Percentiles rank a stretch among this genome's conserved stretches.
Evolutionary conservation across 2,888 invertebrate genomes (phyloP).

Genomic region (Notodonta dromedarius): DNA sequence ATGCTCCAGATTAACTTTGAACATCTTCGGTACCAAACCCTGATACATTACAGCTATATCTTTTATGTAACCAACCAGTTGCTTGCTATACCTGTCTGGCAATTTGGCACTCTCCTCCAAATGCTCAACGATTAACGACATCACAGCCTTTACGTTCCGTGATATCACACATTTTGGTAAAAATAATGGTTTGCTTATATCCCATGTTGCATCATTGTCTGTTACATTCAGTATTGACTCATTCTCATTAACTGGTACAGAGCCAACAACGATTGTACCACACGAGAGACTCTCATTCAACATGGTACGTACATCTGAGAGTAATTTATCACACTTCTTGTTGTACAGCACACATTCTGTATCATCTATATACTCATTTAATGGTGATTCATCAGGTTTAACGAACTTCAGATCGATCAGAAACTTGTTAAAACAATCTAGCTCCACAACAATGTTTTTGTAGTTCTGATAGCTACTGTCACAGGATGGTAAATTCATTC

Average conservation of each 20-base stretch:
- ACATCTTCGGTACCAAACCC: conserved; percentile 71
- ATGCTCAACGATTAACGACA: conserved; percentile 68
- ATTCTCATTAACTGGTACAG: conserved; percentile 40
- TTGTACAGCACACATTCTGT: conserved; percentile 75
- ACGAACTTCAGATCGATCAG: conserved; percentile 77
- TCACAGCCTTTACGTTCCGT: conserved; percentile 67
- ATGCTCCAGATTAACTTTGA: conserved; percentile 69
- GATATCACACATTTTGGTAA: conserved; percentile 75
- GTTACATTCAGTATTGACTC: conserved; percentile 58
- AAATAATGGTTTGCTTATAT: conserved; percentile 67
- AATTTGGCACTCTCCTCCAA: conserved; percentile 70
- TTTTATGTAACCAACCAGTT: conserved; percentile 67
- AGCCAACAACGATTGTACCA: conserved; percentile 64
- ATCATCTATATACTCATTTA: conserved; percentile 72
- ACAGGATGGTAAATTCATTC: conserved; percentile 71
- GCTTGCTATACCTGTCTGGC: conserved; percentile 65
- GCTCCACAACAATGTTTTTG: conserved; percentile 68
- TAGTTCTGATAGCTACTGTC: conserved; percentile 70
- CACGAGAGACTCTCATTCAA: conserved; percentile 67
- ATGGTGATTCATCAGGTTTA: conserved; percentile 63
- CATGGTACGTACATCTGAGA: conserved; percentile 64
- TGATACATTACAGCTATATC: conserved; percentile 78
- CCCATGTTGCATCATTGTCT: conserved; percentile 56
- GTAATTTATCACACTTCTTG: conserved; percentile 75
- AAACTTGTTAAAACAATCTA: conserved; percentile 76